phyloP scores from a whole-genome alignment of 1,140 invertebrate species.

The Drosophila kanapiae region DNA sequence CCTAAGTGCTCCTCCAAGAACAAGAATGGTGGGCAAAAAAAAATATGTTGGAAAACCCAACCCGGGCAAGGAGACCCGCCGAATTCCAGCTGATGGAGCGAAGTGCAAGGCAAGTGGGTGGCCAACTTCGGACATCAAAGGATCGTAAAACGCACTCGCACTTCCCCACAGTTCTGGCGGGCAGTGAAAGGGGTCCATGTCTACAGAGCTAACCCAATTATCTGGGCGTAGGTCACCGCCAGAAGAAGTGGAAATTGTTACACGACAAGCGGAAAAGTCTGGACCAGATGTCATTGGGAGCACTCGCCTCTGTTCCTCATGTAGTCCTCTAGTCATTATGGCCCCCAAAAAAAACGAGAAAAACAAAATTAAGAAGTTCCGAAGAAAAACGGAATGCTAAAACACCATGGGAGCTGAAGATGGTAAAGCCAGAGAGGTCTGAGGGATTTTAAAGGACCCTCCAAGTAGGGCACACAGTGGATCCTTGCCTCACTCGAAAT shows the following conservation, averaged over 20 bases:
- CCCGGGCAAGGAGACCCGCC: not conserved
- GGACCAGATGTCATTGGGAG: slow-evolving; percentile 65
- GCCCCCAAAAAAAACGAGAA: slow-evolving; percentile 1
- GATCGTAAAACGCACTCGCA: slow-evolving; percentile 51
- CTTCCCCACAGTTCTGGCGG: not conserved
- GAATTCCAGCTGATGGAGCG: not conserved
- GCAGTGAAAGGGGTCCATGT: slow-evolving; percentile 24
- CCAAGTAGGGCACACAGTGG: not conserved
- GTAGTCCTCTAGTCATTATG: slow-evolving; percentile 68
- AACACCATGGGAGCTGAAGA: not conserved
- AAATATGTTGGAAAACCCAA: slow-evolving; percentile 20
- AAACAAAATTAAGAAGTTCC: slow-evolving; percentile 19
- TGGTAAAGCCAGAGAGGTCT: not conserved
- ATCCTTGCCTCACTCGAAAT: too few species aligned
- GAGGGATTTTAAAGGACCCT: not conserved
- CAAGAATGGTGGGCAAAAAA: slow-evolving; percentile 5
- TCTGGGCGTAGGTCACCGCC: slow-evolving; percentile 33
- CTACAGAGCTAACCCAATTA: slow-evolving; percentile 70
- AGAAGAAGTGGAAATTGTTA: slow-evolving; percentile 32
- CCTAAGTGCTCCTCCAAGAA: slow-evolving; percentile 55
- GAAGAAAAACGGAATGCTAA: slow-evolving; percentile 2
- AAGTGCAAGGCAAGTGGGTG: slow-evolving; percentile 31
- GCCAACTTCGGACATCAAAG: slow-evolving; percentile 41
- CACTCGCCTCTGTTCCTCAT: slow-evolving; percentile 58
- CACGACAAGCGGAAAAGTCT: slow-evolving; percentile 60